phyloP scores from a whole-genome alignment of 2,888 invertebrate genomes.

The Stenotaenia linearis region DNA sequence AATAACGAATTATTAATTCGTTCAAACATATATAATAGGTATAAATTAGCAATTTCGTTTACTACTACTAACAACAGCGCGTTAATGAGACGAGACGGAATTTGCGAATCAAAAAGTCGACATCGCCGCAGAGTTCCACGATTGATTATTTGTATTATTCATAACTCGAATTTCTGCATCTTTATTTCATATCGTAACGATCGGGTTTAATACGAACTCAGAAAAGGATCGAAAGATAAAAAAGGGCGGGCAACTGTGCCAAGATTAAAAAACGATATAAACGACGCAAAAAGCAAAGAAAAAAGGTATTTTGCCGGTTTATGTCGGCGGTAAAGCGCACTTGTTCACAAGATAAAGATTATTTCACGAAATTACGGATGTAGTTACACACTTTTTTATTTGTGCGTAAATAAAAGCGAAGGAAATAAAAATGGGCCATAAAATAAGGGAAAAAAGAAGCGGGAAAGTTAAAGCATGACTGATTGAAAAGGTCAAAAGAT shows the following conservation, averaged over 20 bases:
- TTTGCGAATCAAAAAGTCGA: too few species aligned
- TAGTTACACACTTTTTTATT: neutral
- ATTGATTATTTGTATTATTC: too few species aligned
- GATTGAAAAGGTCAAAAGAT: conserved; percentile 31
- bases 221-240: neutral
- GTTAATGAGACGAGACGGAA: too few species aligned
- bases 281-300: neutral
- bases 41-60: too few species aligned
- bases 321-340: neutral
- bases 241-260: neutral
- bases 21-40: too few species aligned
- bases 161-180: too few species aligned
- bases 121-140: too few species aligned
- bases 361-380: neutral
- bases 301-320: neutral
- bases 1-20: too few species aligned
- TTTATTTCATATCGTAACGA: too few species aligned
- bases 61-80: too few species aligned
- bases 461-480: conserved; percentile 62
- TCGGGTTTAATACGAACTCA: too few species aligned
- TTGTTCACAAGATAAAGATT: neutral
- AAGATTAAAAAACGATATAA: neutral
- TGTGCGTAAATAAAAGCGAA: neutral
- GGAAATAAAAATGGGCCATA: neutral
- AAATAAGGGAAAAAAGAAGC: conserved; percentile 49